phyloP scores from a whole-genome alignment of 2,888 invertebrate genomes.

The Heliconius ethilla region DNA sequence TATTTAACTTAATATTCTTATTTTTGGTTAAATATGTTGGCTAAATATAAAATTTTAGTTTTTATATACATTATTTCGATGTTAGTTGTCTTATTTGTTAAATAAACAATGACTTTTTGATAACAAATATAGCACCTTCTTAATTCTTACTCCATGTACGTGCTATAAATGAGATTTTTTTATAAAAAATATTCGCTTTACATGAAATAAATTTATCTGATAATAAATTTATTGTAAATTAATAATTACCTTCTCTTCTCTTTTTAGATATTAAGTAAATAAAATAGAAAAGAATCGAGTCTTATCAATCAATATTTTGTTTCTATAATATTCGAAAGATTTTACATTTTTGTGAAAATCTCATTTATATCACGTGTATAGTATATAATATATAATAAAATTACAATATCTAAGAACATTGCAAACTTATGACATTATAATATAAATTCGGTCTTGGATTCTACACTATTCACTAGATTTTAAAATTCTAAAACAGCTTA shows the following conservation, averaged over 20 bases:
- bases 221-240: too few relatives aligned
- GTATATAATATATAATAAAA: slow-evolving; percentile 17
- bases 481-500: slow-evolving; percentile 42
- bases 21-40: neutral
- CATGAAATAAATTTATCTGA: too few relatives aligned
- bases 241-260: too few relatives aligned
- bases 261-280: too few relatives aligned
- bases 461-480: slow-evolving; percentile 47
- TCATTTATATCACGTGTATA: slow-evolving; percentile 34
- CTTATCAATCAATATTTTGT: neutral
- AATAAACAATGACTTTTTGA: slow-evolving; percentile 50
- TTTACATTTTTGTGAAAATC: neutral
- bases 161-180: slow-evolving; percentile 48
- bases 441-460: slow-evolving; percentile 71
- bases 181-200: neutral
- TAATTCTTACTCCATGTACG: slow-evolving; percentile 43
- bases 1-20: neutral
- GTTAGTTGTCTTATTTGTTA: slow-evolving; percentile 41
- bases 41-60: slow-evolving; percentile 4
- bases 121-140: slow-evolving; percentile 72
- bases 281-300: too few relatives aligned
- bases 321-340: neutral
- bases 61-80: slow-evolving; percentile 34
- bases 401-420: slow-evolving; percentile 39
- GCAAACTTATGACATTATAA: slow-evolving; percentile 48